These are phyloP conservation scores for Pheosia tremula DNA, from an alignment of 2,888 invertebrate species.

Conservation along the genomic window DNA sequence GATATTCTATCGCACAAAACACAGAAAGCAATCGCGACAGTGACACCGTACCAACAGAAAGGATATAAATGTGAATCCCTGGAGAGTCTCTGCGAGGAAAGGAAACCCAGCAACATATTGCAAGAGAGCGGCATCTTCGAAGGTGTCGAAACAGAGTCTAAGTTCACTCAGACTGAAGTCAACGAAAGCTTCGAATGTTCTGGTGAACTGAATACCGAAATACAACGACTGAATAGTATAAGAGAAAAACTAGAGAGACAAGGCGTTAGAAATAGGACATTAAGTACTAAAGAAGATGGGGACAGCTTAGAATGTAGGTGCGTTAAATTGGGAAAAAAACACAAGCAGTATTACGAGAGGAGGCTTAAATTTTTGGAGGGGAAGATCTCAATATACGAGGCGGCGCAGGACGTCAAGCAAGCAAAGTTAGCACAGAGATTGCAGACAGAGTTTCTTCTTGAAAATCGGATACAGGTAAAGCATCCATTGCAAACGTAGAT, in stretches of 20 bases:
- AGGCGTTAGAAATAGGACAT: slow-evolving; percentile 79
- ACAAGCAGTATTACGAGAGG: slow-evolving; percentile 87
- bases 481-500: not conserved
- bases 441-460: slow-evolving; percentile 85
- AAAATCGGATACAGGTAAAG: slow-evolving; percentile 76
- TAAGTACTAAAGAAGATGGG: slow-evolving; percentile 69
- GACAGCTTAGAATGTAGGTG: slow-evolving; percentile 79
- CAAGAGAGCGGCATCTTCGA: slow-evolving; percentile 91
- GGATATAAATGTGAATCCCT: slow-evolving; percentile 77
- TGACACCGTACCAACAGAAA: slow-evolving; percentile 85
- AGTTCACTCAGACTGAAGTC: slow-evolving; percentile 83
- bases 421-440: slow-evolving; percentile 86
- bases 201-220: slow-evolving; percentile 85
- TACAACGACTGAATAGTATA: slow-evolving; percentile 86
- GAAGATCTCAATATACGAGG: slow-evolving; percentile 87
- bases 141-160: slow-evolving; percentile 79
- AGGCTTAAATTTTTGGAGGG: slow-evolving; percentile 86
- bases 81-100: slow-evolving; percentile 77
- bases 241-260: slow-evolving; percentile 86
- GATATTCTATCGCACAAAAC: slow-evolving; percentile 73
- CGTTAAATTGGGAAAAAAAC: slow-evolving; percentile 82
- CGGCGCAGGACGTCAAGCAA: slow-evolving; percentile 86
- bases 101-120: slow-evolving; percentile 83
- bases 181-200: slow-evolving; percentile 81
- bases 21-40: slow-evolving; percentile 86